A percentile compares a stretch with the other conserved stretches of the same genome.
phyloP scores from a whole-genome alignment of 2,797 vertebrate genomes.

The Psittacula derbiana region DNA sequence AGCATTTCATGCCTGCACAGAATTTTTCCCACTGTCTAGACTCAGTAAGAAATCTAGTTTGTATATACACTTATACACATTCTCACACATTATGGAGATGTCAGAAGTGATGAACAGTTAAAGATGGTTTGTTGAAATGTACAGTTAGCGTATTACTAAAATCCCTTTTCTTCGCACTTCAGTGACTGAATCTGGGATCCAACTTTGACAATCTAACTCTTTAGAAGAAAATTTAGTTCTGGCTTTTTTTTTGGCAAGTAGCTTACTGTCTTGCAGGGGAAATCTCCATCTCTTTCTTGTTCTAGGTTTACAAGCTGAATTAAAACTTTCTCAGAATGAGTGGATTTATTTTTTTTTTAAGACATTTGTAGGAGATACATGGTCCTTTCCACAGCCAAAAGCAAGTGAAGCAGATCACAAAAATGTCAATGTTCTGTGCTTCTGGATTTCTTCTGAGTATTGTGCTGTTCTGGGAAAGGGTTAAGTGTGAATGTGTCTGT shows the following conservation, averaged over 20 bases:
- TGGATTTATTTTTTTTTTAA: background rate
- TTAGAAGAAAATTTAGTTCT: background rate
- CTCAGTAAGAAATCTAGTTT: background rate
- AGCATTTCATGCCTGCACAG: background rate
- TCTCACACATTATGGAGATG: background rate
- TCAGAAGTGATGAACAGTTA: background rate
- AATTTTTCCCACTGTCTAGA: background rate
- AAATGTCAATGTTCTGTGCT: background rate
- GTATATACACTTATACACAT: background rate
- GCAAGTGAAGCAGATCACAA: background rate
- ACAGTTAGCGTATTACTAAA: background rate
- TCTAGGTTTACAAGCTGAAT: background rate
- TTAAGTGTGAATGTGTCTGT: background rate
- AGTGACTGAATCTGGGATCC: background rate
- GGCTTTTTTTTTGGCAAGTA: background rate
- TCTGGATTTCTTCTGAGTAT: background rate
- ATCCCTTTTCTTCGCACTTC: background rate
- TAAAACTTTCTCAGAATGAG: background rate
- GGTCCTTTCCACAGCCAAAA: background rate
- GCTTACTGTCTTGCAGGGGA: background rate
- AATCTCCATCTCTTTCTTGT: background rate
- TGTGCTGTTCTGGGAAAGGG: background rate
- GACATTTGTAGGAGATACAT: background rate
- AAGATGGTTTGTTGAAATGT: background rate
- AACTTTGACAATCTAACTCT: background rate